phyloP scores from a whole-genome alignment of 2,888 invertebrate species.

The Cheiracanthium punctorium region DNA sequence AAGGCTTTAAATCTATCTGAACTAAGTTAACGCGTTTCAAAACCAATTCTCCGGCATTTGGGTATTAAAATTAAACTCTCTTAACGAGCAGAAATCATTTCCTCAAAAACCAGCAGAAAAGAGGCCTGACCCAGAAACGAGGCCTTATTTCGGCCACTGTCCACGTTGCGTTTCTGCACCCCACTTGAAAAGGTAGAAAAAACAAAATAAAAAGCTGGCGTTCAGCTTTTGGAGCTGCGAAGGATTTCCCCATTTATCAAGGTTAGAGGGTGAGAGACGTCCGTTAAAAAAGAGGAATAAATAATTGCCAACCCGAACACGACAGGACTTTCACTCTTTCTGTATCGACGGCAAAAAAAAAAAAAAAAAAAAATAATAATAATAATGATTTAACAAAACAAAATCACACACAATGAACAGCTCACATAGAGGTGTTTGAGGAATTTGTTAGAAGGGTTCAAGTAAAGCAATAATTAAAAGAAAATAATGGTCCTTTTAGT shows the following conservation, averaged over 20 bases:
- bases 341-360: no score
- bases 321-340: not conserved
- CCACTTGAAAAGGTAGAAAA: not conserved
- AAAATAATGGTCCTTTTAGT: no score
- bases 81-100: not conserved
- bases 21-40: no score
- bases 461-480: no score
- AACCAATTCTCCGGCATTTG: no score
- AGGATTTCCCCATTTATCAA: slow-evolving; percentile 9
- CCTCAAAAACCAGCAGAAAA: not conserved
- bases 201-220: not conserved
- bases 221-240: not conserved
- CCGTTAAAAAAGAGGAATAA: not conserved
- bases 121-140: not conserved
- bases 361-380: no score
- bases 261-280: not conserved
- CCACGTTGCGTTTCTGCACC: not conserved
- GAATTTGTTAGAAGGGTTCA: no score
- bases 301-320: not conserved
- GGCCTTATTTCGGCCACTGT: not conserved
- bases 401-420: no score
- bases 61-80: not conserved
- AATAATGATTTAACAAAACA: no score
- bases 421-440: no score
- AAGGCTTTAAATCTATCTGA: no score